Percentiles rank a stretch among this genome's conserved stretches.
Conservation (phyloP, 2,113 vertebrate species). For the Manacus vitellinus region DNA sequence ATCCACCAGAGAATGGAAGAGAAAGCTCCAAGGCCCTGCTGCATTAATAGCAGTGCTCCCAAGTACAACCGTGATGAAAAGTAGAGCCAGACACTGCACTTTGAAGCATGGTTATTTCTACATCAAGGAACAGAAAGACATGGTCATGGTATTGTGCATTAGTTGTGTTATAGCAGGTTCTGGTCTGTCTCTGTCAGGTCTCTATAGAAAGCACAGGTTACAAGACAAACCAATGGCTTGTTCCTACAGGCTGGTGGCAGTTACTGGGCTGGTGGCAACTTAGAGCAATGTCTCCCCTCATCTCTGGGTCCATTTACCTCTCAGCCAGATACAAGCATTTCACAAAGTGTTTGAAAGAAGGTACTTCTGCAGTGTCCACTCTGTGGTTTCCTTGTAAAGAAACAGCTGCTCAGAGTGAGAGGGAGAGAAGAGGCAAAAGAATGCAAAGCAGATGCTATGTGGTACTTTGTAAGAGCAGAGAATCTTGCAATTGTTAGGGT, state of each 20-base stretch:
- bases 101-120: not conserved
- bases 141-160: not conserved
- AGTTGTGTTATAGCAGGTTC: not conserved
- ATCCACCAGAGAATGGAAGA: not conserved
- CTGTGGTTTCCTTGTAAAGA: not conserved
- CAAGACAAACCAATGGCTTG: rapidly evolving
- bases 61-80: not conserved
- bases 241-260: not conserved
- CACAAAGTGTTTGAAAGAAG: not conserved
- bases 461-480: not conserved
- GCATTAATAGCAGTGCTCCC: not conserved
- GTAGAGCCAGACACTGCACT: not conserved
- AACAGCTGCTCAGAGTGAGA: not conserved
- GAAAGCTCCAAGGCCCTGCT: not conserved
- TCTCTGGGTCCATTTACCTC: not conserved
- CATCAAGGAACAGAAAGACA: not conserved
- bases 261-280: not conserved
- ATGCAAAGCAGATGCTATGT: not conserved
- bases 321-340: not conserved
- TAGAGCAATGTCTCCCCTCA: not conserved
- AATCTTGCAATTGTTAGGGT: not conserved
- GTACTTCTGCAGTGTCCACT: not conserved
- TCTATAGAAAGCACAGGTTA: not conserved
- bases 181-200: not conserved
- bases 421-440: not conserved